Conservation (phyloP, 1,140 invertebrate species). For the Lamellibrachia luymesi region DNA sequence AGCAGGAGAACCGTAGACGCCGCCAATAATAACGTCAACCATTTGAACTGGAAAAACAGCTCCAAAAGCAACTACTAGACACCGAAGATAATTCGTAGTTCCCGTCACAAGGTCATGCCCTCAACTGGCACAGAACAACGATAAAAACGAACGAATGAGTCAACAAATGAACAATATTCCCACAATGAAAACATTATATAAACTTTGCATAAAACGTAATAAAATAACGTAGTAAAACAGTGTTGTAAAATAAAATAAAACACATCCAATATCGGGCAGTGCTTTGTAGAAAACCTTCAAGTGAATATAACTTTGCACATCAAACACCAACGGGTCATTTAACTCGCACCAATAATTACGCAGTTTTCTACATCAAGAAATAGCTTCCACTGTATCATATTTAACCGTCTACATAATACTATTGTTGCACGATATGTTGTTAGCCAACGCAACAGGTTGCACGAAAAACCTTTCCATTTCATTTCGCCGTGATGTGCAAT, state of each 20-base stretch:
- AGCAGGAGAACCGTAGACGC: neutral
- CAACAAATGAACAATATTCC: neutral
- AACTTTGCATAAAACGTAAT: neutral
- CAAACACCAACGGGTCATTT: neutral
- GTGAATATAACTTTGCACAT: neutral
- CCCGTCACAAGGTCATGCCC: neutral
- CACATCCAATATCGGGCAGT: neutral
- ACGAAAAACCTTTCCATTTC: neutral
- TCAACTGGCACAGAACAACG: no score
- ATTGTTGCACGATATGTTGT: neutral
- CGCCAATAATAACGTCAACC: neutral
- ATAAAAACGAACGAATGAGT: neutral
- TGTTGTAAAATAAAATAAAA: neutral
- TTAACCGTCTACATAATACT: neutral
- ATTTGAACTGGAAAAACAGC: neutral
- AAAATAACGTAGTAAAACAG: neutral
- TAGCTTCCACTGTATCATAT: neutral
- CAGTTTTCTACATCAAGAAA: no score
- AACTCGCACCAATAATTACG: neutral
- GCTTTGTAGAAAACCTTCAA: neutral
- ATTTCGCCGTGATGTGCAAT: neutral
- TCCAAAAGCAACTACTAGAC: neutral
- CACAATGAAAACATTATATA: neutral
- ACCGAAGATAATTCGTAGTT: neutral
- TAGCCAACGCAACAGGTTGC: neutral